Base-by-base conservation (phyloP, 2,113 vertebrate species). In the Tiliqua scincoides region DNA sequence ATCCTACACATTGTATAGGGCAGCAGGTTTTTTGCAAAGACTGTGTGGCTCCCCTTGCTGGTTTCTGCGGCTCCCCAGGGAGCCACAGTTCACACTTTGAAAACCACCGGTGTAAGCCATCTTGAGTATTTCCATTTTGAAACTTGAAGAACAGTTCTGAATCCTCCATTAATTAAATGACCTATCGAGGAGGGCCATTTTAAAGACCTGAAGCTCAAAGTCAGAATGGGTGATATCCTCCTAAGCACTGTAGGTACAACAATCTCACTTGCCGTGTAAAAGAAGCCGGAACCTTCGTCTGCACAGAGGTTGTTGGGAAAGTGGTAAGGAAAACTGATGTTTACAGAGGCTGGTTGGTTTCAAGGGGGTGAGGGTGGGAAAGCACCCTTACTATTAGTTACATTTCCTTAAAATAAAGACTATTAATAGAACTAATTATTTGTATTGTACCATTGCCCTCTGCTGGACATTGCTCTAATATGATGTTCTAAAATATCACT, bases 201-300 rank as follows among this genome's bases (percentile, higher is more conserved):
- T 83, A 84, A 90, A 80, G 83, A 85, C 86, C 71, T 57, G 67
- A 90, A 65, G 67, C 23, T 79, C 43, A 89, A 85, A 84, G 83
- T 2, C 73, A 2, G 25, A 79, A 89, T 71, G 21, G 25, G 52
- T 27, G 32, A 62, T 63, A 23, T 35, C 23, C 32, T 40, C 88
- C 90, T 68, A 86, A 83, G 71, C 84, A 73, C 57, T 62, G 52
- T 81, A 18, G 40, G 8, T 37, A 25, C 23, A 65, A 65, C 27
- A 27, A 63, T 71, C 30, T 4, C 1, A 17, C 30, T 70, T 15
- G 8, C 87, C 70, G 11, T 63, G 78, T 77, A 85, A 83, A 90
- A 80, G 76, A 91, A 90, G 83, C 23, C 87, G 43, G 77, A 54
- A n/a, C n/a, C 30, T 77, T 52, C 32, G n/a, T 62, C 32, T 54